phyloP scores from a whole-genome alignment of 1,140 invertebrate genomes.

The Scaptomyza montana region DNA sequence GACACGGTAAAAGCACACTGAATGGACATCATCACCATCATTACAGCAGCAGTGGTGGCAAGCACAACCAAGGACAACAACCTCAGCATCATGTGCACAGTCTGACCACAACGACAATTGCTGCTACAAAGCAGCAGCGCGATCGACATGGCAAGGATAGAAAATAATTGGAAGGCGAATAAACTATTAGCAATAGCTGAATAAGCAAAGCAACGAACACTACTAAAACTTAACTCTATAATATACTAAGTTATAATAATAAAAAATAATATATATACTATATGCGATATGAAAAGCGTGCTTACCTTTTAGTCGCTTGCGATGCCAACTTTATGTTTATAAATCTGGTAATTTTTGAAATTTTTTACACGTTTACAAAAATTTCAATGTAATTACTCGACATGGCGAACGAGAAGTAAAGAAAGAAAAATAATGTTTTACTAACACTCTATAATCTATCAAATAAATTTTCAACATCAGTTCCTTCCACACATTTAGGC shows the following conservation, averaged over 20 bases:
- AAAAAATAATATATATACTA: constrained; percentile 26
- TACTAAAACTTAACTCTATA: constrained; percentile 37
- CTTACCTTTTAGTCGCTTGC: constrained; percentile 19
- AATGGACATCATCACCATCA: constrained; percentile 49
- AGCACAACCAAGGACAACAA: constrained; percentile 55
- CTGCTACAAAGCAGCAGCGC: constrained; percentile 61
- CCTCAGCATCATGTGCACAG: constrained; percentile 65
- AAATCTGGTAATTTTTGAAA: constrained; percentile 74
- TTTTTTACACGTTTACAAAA: constrained; percentile 61
- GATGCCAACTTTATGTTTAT: constrained; percentile 42
- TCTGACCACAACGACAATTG: constrained; percentile 68
- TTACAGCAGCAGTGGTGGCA: constrained; percentile 44
- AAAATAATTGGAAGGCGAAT: constrained; percentile 44
- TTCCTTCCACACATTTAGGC: constrained; percentile 64
- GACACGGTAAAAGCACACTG: constrained; percentile 81
- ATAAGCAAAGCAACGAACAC: constrained; percentile 53
- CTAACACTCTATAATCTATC: constrained; percentile 27
- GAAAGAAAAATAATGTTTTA: constrained; percentile 22
- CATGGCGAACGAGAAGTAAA: constrained; percentile 33
- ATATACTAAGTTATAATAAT: constrained; percentile 41
- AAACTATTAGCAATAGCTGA: constrained; percentile 14
- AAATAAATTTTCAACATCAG: constrained; percentile 46
- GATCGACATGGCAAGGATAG: constrained; percentile 78
- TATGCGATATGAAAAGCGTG: constrained; percentile 17
- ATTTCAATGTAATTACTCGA: constrained; percentile 71